Evolutionary conservation across 2,888 invertebrate genomes (phyloP), one percentile per base, ranked within the genome.

Genomic region (Dilophus febrilis): DNA sequence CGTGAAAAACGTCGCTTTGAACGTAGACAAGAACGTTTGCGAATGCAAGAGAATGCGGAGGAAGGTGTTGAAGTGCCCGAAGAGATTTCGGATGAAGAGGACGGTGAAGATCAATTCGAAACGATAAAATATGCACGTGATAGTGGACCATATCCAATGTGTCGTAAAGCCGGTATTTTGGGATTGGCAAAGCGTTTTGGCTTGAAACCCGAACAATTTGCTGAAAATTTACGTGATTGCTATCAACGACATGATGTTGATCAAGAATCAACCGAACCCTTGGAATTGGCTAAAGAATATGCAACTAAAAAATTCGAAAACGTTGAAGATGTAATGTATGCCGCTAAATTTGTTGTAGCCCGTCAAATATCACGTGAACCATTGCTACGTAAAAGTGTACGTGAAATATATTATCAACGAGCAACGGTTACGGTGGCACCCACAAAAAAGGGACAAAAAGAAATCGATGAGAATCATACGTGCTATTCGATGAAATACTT

Each of bases 231-330:
- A 7, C 74, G 91, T 2, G 94, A 95, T 55, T 90, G 91, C 58
- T 95, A 95, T 59, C 88, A 90, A 58, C 69, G 90, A 12, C 86
- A 92, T 57, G 95, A 95, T 54, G 88, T 95, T 2, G 92, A 92
- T 37, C 94, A 95, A 57, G 86, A 85, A 50, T 74, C 80, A 0
- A 71, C 77, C n/a, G 81, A 87, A 48, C 91, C 92, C 1, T 53
- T 71, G 0, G 84, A 86, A 47, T 67, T 86, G 14, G 92, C 92
- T 1, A 76, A 74, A 40, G 83, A 88, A 49, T 88, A 72, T 54
- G 65, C 78, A 18, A 71, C 72, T 51, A 56, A 61, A 4, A 73
- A 76, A 52, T 81, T 85, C 53, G 61, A 69, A 44, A 73, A 76
- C 1, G 66, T 77, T 0, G 82, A 86, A 4, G 90, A 91, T 55